Evolutionary conservation across 2,113 vertebrate genomes (phyloP).

Genomic region (Chamaea fasciata): DNA sequence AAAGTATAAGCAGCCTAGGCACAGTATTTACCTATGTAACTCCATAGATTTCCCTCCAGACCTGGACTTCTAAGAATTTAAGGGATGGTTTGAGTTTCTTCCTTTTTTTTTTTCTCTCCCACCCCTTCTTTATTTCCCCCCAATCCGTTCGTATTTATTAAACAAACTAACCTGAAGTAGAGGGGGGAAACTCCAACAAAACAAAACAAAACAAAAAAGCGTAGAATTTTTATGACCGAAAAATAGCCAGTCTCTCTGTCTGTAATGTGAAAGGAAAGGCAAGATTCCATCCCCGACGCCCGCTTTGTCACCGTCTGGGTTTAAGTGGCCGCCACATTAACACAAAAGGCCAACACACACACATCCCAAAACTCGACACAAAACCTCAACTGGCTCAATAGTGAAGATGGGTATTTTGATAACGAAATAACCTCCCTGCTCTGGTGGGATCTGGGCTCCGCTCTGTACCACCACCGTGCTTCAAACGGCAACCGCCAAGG

Average conservation of each 20-base stretch:
- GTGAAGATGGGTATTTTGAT: slow-evolving; percentile 62
- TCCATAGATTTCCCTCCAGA: slow-evolving; percentile 48
- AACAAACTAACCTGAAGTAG: neutral
- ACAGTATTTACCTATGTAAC: slow-evolving; percentile 62
- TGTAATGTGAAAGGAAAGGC: slow-evolving; percentile 9
- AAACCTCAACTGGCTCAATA: slow-evolving; percentile 53
- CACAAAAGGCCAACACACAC: slow-evolving; percentile 60
- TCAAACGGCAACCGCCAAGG: neutral
- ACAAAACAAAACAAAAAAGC: neutral
- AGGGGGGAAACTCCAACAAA: neutral
- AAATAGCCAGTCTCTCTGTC: neutral
- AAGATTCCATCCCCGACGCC: slow-evolving; percentile 15
- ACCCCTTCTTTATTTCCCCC: accelerated
- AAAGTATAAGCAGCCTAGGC: slow-evolving; percentile 59
- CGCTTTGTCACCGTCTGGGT: slow-evolving; percentile 54
- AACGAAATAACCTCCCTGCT: slow-evolving; percentile 52
- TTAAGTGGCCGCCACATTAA: slow-evolving; percentile 27
- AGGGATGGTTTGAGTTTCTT: neutral
- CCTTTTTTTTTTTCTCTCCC: accelerated
- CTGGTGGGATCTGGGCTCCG: slow-evolving; percentile 11
- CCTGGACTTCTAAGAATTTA: slow-evolving; percentile 34
- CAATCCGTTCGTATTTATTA: neutral
- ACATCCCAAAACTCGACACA: neutral
- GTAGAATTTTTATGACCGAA: neutral
- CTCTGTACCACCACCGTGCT: neutral